A percentile compares a stretch with the other conserved stretches of the same genome.
Evolutionary conservation across 1,140 invertebrate genomes (phyloP).

Genomic region (Trialeurodes vaporariorum): DNA sequence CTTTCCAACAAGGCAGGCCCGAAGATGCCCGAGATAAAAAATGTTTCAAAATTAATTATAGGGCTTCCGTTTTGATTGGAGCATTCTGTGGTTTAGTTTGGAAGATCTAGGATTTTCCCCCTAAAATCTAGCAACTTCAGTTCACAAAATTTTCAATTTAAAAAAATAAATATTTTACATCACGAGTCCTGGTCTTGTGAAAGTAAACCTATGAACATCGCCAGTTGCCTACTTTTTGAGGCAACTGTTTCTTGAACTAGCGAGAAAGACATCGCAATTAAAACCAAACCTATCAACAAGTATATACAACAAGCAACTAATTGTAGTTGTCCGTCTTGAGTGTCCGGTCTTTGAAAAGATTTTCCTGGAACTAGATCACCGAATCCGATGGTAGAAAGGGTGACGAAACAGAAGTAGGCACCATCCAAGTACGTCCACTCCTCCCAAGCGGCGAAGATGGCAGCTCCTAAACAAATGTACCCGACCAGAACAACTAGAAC

Average conservation of each 20-base stretch:
- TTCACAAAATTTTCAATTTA: too few relatives aligned
- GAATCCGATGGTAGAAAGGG: conserved; percentile 74
- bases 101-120: too few relatives aligned
- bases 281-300: conserved; percentile 70
- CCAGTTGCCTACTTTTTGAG: conserved; percentile 54
- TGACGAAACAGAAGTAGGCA: conserved; percentile 79
- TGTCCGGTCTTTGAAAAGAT: conserved; percentile 42
- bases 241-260: conserved; percentile 82
- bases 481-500: conserved; percentile 53
- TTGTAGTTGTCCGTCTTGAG: conserved; percentile 37
- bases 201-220: conserved; percentile 43
- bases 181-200: background rate
- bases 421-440: conserved; percentile 71
- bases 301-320: conserved; percentile 74
- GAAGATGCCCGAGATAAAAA: too few relatives aligned
- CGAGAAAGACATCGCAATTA: conserved; percentile 88
- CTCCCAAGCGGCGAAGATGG: conserved; percentile 56
- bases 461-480: conserved; percentile 59
- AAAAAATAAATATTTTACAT: too few relatives aligned
- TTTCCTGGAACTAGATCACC: conserved; percentile 63
- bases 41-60: too few relatives aligned
- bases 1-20: too few relatives aligned
- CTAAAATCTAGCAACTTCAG: too few relatives aligned
- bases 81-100: too few relatives aligned
- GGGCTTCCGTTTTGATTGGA: too few relatives aligned